phyloP scores from a whole-genome alignment of 2,888 invertebrate genomes.

The Drosophila peninsularis region DNA sequence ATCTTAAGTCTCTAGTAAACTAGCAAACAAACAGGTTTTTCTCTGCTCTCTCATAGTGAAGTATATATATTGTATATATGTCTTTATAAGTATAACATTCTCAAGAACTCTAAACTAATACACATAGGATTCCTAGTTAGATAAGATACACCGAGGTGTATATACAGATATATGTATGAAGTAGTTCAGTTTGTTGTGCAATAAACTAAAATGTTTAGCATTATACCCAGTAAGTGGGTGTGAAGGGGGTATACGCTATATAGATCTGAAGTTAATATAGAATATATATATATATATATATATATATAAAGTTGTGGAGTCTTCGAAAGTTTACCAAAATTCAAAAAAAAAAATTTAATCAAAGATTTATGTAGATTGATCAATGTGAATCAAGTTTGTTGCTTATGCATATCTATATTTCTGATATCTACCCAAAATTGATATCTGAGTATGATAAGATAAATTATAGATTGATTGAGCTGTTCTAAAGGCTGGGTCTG shows the following conservation, averaged over 20 bases:
- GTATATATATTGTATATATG: not conserved
- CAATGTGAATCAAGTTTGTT: not conserved
- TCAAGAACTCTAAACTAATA: conserved; percentile 29
- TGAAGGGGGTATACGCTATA: not conserved
- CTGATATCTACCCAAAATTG: not conserved
- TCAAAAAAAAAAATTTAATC: too few species aligned
- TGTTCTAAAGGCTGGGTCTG: not conserved
- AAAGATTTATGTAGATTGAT: too few species aligned
- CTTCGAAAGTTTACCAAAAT: too few species aligned
- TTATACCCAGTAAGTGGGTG: conserved; percentile 11
- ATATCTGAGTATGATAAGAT: conserved; percentile 5
- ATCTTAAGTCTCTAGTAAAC: conserved; percentile 7
- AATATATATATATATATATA: too few species aligned
- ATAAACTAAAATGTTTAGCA: conserved; percentile 34
- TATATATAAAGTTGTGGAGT: too few species aligned
- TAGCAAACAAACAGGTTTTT: conserved; percentile 23
- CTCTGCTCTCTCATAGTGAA: not conserved
- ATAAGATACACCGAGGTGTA: conserved; percentile 47
- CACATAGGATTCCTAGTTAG: conserved; percentile 29
- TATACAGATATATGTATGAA: not conserved
- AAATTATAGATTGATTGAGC: not conserved
- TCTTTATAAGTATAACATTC: conserved; percentile 14
- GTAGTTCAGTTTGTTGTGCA: conserved; percentile 17
- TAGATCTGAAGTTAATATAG: not conserved
- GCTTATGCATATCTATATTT: not conserved